These are phyloP conservation scores for Diachasma alloeum DNA, from an alignment of 1,140 invertebrate species.

Conservation along the genomic window DNA sequence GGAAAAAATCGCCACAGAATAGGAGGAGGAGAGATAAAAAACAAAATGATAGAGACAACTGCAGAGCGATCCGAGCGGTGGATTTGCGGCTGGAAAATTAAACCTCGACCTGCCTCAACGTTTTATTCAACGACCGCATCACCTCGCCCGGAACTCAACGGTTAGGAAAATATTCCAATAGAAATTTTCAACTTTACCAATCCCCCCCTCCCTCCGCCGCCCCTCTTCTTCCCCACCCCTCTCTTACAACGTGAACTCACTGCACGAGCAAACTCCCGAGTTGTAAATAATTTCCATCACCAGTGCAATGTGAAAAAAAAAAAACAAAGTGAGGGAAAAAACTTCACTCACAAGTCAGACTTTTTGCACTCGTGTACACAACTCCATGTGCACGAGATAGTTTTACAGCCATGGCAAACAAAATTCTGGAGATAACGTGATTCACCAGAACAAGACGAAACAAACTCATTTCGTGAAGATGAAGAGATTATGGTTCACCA, in stretches of 20 bases:
- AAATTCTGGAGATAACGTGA: not conserved
- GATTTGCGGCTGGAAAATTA: slow-evolving; percentile 34
- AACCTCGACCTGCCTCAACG: slow-evolving; percentile 21
- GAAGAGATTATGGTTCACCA: not conserved
- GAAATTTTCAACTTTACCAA: not conserved
- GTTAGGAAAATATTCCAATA: slow-evolving; percentile 9
- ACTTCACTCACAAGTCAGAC: not conserved
- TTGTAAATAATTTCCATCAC: not conserved
- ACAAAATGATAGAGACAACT: slow-evolving; percentile 12
- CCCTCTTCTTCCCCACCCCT: not conserved
- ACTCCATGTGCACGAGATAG: not conserved
- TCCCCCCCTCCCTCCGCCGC: not conserved
- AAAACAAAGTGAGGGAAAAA: not conserved
- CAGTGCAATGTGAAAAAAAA: not conserved
- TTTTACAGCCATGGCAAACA: not conserved
- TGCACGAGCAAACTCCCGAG: not conserved
- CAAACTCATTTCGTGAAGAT: not conserved
- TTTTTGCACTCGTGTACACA: not conserved
- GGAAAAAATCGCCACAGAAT: not conserved
- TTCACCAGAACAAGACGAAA: not conserved
- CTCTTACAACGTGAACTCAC: not conserved
- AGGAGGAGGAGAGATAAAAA: slow-evolving; percentile 11
- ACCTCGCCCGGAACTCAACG: not conserved
- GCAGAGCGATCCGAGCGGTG: not conserved
- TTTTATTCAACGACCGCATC: not conserved